Conservation (phyloP, 2,113 vertebrate genomes). For the Erythrocercus mccallii region DNA sequence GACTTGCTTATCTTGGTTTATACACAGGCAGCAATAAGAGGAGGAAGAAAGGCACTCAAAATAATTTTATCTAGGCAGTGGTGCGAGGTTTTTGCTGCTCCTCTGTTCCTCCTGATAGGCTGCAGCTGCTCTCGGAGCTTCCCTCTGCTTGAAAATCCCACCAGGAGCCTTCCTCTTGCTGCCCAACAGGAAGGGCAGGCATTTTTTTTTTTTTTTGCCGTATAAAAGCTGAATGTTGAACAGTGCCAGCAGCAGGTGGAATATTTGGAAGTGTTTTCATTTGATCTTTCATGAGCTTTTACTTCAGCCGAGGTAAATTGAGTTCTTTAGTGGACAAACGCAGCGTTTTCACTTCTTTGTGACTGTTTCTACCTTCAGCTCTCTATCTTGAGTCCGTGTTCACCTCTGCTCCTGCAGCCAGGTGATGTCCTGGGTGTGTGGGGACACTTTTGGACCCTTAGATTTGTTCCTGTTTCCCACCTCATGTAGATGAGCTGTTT, state of each 20-base stretch:
- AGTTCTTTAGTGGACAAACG: background rate
- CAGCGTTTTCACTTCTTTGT: background rate
- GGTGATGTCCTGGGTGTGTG: rapidly evolving
- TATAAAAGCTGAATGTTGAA: background rate
- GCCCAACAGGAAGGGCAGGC: background rate
- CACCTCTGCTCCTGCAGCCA: background rate
- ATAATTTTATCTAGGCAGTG: background rate
- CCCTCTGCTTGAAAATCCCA: background rate
- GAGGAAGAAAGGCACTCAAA: background rate
- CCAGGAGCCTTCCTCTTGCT: background rate
- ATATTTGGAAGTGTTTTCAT: background rate
- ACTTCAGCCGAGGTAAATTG: background rate
- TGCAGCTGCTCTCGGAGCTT: slow-evolving; percentile 11
- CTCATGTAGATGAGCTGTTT: rapidly evolving
- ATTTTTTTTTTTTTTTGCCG: background rate
- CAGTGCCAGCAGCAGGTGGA: background rate
- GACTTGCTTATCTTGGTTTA: slow-evolving; percentile 21
- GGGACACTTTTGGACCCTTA: background rate
- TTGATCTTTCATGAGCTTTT: background rate
- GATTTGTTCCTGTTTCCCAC: background rate
- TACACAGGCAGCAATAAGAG: background rate
- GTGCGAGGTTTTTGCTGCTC: background rate
- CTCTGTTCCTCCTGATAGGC: background rate
- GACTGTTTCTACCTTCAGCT: background rate
- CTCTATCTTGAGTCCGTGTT: background rate